Base-by-base conservation (phyloP, 2,797 vertebrate species). In the Muscicapa comitata region DNA sequence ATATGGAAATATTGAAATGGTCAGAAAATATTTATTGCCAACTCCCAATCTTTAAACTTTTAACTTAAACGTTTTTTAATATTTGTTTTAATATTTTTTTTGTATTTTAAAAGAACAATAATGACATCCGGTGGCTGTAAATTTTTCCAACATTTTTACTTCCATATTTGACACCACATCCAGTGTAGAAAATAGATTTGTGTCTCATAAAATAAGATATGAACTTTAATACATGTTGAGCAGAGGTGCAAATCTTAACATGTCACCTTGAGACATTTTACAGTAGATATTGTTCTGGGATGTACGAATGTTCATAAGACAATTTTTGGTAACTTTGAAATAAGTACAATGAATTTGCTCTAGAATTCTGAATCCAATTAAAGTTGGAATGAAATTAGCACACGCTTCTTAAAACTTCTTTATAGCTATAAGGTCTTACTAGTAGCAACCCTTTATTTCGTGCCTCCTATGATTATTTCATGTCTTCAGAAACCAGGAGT, bases 121-220 rank as follows among this genome's bases (percentile, higher is more conserved):
- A 96, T 85, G 91, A 95, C 92, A 96, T 96, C 93, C 96, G 86
- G 89, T 94, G 94, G 93, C 11, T 96, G 76, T 76, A 84, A 86
- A 89, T 80, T 51, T 83, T 54, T 88, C 74, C 75, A 89, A 17
- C 48, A 85, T 58, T 81, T 78, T 63, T 43, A 37, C 43, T 78
- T 95, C 23, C 9, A 8, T 51, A 45, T 81, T 73, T 86, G 28
- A n/a, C 37, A 53, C 3, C 4, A 8, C 4, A 42, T 24, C 33
- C 47, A 26, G 24, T 54, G 8, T 43, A 73, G 15, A 55, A 61
- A 73, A 48, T 26, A 61, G 6, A 73, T 61, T 54, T 63, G 4
- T 42, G 67, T 11, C 25, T 38, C 40, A 73, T 47, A 66, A 81
- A 71, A 35, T 59, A 48, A 73, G 2, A 29, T 33, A 31, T 14